These are phyloP conservation scores for Hecatera dysodea DNA, from an alignment of 2,888 invertebrate species.

Conservation along the genomic window DNA sequence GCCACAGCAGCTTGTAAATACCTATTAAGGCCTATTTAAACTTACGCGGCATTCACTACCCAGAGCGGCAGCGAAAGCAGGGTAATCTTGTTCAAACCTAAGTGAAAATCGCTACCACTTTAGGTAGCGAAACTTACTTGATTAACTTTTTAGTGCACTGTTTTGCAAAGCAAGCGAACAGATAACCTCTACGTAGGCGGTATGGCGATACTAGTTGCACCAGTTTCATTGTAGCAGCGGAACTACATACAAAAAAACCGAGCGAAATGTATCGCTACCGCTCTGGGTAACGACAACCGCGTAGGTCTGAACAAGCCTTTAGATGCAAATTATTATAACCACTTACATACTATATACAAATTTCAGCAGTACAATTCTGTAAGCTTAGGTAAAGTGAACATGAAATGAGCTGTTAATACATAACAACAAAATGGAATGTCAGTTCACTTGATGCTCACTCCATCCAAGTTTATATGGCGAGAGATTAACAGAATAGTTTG, in stretches of 20 bases:
- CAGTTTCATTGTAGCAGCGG: neutral
- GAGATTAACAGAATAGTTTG: too few relatives aligned
- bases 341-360: too few relatives aligned
- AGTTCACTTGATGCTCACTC: too few relatives aligned
- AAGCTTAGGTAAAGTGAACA: too few relatives aligned
- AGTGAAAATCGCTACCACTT: neutral
- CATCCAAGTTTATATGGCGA: too few relatives aligned
- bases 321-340: neutral
- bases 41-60: neutral
- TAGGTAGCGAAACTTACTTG: neutral
- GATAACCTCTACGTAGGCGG: neutral
- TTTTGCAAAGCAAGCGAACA: neutral
- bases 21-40: neutral
- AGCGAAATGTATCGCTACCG: neutral
- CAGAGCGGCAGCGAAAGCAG: neutral
- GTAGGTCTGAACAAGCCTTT: neutral
- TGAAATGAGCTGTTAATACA: too few relatives aligned
- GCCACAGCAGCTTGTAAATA: neutral
- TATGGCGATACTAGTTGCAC: neutral
- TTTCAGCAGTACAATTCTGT: too few relatives aligned
- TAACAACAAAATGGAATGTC: too few relatives aligned
- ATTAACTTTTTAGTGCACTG: neutral
- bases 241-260: neutral
- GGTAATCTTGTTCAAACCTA: neutral
- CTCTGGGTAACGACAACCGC: neutral